Evolutionary conservation across 2,113 vertebrate genomes (phyloP).

Genomic region (Barnardius zonarius): DNA sequence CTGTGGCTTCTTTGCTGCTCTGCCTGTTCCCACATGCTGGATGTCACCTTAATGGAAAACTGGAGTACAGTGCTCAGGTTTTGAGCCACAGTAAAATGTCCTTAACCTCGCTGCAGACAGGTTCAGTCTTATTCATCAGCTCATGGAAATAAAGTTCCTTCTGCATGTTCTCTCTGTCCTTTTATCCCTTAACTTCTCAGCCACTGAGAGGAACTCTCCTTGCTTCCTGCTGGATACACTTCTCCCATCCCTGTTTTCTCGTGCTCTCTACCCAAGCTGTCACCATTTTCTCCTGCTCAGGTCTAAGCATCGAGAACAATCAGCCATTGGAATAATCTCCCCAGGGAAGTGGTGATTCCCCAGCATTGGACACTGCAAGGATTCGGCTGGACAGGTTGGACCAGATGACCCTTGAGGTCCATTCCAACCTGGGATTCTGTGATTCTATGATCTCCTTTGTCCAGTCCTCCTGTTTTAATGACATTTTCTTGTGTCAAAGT

Average conservation of each 20-base stretch:
- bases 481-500: background rate
- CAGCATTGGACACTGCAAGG: background rate
- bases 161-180: background rate
- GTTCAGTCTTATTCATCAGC: background rate
- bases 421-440: background rate
- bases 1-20: accelerated
- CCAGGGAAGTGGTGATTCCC: background rate
- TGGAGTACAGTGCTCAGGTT: accelerated
- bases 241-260: background rate
- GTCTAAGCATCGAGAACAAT: background rate
- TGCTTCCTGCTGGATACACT: background rate
- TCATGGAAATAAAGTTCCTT: background rate
- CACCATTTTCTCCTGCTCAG: background rate
- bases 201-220: accelerated
- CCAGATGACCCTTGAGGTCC: background rate
- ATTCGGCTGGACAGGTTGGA: background rate
- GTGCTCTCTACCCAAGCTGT: background rate
- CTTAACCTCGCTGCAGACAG: background rate
- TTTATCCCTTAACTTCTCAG: background rate
- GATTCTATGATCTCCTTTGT: background rate
- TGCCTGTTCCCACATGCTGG: accelerated
- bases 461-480: background rate
- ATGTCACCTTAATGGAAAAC: background rate
- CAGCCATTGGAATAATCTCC: background rate
- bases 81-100: background rate